These are phyloP conservation scores for Callorhinus ursinus DNA, from an alignment of 2,113 vertebrate genomes.

Conservation along the genomic window DNA sequence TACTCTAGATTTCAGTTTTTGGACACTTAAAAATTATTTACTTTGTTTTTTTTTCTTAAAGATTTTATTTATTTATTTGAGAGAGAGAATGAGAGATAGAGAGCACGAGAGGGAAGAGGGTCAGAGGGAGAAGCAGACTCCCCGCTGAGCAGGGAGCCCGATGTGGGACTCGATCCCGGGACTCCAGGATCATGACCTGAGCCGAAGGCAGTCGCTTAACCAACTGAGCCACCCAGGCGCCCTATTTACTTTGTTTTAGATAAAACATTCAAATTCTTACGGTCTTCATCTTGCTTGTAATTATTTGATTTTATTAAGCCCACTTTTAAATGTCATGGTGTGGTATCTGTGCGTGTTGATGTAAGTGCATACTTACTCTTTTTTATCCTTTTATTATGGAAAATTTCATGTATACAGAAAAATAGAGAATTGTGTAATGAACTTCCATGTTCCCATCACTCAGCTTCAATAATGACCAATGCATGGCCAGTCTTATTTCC, in stretches of 20 bases:
- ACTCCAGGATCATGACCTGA: too few species aligned
- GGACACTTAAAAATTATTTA: conserved; percentile 26
- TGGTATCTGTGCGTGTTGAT: conserved; percentile 3
- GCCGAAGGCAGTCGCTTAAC: too few species aligned
- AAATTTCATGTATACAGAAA: conserved; percentile 16
- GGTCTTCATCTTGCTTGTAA: not conserved
- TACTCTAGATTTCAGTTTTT: conserved; percentile 54
- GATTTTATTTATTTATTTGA: too few species aligned
- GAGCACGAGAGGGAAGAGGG: too few species aligned
- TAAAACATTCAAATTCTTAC: not conserved
- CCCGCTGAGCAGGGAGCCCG: too few species aligned
- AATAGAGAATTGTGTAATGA: not conserved
- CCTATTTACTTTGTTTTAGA: conserved; percentile 47
- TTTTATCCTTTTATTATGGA: not conserved
- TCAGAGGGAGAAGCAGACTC: too few species aligned
- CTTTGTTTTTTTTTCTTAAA: too few species aligned
- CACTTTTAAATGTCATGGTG: not conserved
- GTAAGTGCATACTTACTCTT: not conserved
- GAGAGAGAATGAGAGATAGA: too few species aligned
- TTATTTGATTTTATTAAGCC: conserved; percentile 39
- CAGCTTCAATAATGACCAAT: not conserved
- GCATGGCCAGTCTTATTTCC: not conserved
- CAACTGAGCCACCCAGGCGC: too few species aligned
- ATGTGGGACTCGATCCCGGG: too few species aligned
- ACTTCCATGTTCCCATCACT: not conserved